Evolutionary conservation across 1,140 invertebrate genomes (phyloP), one percentile per base, ranked within the genome.

Genomic region (Pseudomyrmex dendroicus): DNA sequence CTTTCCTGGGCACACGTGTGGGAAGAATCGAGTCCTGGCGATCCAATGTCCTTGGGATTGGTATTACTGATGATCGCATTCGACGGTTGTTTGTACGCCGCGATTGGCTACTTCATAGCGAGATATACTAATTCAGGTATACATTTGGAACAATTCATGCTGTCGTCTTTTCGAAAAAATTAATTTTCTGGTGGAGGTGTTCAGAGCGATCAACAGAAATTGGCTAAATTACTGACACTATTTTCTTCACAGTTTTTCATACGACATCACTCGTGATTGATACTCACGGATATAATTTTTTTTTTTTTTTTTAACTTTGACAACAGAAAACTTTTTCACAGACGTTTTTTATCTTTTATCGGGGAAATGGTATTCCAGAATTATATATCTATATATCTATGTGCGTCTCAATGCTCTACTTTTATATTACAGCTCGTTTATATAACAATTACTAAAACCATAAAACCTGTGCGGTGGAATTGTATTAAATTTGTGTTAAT

Each of bases 21-120:
- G 95, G 91, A 92, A 5, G 91, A 95, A 22, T 92, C 95, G 0
- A 93, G 90, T 67, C 92, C 93, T 10, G 91, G 90, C 4, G 94
- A 95, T 82, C 87, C 94, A 64, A 95, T 95, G 93, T 95, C 92
- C 72, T 92, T 95, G 22, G 95, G 92, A 48, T 63, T 94, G 5
- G 78, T 95, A 0, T 83, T 94, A 12, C 17, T 92, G 13, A 91
- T 91, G 86, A 92, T 93, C 9, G 86, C 92, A 22, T 84, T 91
- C 3, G 93, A 95, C 12, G 93, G 94, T 13, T 88, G 93, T 5
- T 84, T 94, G n/a, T 94, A 94, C 48, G 90, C 90, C 44, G 7
- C 85, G 17, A 91, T 93, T 35, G 93, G 93, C 25, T 94, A 93
- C 48, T 63, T 93, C 62, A 64, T 93, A 64, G 64, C 86, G 7